Conservation (phyloP, 2,888 invertebrate genomes). For the Nycteola revayana region DNA sequence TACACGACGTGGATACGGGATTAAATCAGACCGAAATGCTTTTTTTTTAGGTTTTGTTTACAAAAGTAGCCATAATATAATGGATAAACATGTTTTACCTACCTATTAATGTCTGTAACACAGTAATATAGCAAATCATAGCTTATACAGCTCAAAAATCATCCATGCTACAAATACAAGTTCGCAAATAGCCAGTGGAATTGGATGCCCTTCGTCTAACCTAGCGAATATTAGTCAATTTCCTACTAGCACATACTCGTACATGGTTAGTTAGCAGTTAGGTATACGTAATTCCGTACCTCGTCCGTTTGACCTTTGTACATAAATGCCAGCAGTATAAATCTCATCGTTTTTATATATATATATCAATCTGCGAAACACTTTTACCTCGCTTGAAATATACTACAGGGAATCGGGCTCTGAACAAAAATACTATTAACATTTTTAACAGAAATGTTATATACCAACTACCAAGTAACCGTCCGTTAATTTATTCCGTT, state of each 20-base stretch:
- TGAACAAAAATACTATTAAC: slow-evolving; percentile 4
- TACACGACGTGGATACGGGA: too few relatives aligned
- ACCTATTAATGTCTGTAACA: too few relatives aligned
- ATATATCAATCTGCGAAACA: slow-evolving; percentile 16
- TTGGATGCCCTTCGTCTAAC: slow-evolving; percentile 13
- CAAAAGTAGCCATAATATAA: too few relatives aligned
- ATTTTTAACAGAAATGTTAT: slow-evolving; percentile 3
- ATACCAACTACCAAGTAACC: too few relatives aligned
- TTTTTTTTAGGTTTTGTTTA: too few relatives aligned
- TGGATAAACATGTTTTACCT: too few relatives aligned
- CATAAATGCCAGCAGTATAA: slow-evolving; percentile 35
- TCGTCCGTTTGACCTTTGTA: slow-evolving; percentile 39
- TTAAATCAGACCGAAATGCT: too few relatives aligned
- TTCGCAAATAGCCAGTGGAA: too few relatives aligned
- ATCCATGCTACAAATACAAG: too few relatives aligned
- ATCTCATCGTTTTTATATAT: slow-evolving; percentile 25
- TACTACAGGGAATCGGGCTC: slow-evolving; percentile 2
- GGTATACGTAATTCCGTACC: slow-evolving; percentile 9
- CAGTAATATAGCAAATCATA: too few relatives aligned
- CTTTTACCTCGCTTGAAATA: slow-evolving; percentile 7
- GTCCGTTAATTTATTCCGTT: too few relatives aligned
- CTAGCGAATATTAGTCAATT: slow-evolving; percentile 25
- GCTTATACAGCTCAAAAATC: too few relatives aligned
- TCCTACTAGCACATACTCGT: slow-evolving; percentile 17
- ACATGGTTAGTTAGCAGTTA: slow-evolving; percentile 13